Conservation (phyloP, 1,140 invertebrate genomes). For the Drosophila lini region DNA sequence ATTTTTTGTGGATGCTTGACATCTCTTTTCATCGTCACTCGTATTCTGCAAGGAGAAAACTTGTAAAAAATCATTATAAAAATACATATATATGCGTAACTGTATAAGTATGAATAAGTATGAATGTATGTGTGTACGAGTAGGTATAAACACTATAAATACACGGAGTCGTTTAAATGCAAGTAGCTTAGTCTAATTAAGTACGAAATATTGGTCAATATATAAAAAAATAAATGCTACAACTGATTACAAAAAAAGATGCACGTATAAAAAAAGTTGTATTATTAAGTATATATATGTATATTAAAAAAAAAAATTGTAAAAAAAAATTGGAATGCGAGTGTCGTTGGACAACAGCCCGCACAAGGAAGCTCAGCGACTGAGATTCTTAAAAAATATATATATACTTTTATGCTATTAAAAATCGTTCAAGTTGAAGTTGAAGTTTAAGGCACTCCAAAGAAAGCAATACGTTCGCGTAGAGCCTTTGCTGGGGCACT, state of each 20-base stretch:
- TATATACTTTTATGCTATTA: not conserved
- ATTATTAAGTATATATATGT: not conserved
- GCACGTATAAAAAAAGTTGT: conserved; percentile 13
- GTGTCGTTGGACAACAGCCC: conserved; percentile 70
- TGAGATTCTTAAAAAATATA: conserved; percentile 53
- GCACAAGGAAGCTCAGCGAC: conserved; percentile 67
- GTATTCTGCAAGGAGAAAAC: conserved; percentile 63
- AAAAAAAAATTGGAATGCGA: conserved; percentile 39
- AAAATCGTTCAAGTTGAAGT: conserved; percentile 13
- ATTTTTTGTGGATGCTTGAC: conserved; percentile 42
- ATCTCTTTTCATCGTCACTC: conserved; percentile 44
- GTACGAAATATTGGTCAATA: conserved; percentile 17
- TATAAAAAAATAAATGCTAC: conserved; percentile 48
- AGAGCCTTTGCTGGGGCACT: not conserved
- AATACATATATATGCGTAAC: conserved; percentile 25
- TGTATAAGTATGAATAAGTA: conserved; percentile 19
- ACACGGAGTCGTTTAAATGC: conserved; percentile 42
- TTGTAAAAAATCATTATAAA: conserved; percentile 59
- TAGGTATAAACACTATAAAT: conserved; percentile 46
- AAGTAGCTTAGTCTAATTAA: conserved; percentile 28
- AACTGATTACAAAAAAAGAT: conserved; percentile 4
- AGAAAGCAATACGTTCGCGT: not conserved
- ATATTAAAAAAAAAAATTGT: not conserved
- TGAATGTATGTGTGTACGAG: conserved; percentile 18
- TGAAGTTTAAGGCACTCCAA: not conserved